Base-by-base conservation (phyloP, 2,888 invertebrate species). In the Andrena minutula region DNA sequence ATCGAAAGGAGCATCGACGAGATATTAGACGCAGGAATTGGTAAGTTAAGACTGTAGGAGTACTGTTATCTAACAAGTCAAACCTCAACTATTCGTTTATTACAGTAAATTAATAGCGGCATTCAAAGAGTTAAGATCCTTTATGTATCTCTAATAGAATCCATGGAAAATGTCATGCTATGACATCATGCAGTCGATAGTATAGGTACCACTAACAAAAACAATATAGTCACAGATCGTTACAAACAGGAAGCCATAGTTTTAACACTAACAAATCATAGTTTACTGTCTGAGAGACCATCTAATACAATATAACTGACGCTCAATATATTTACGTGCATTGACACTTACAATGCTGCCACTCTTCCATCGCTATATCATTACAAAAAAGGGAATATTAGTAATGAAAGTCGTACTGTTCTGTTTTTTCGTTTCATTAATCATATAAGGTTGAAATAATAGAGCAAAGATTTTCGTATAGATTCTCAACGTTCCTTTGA, bases 291-390 rank as follows among this genome's bases (percentile, higher is more conserved):
- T 4, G 56, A 56, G 73, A 86, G 68, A 84, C 32, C 72, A 86
- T 87, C 86, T 88, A 87, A 86, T 75, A 75, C 75, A 82, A 86
- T 41, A 41, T 76, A 85, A 83, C 65, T 83, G 85, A 86, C 74
- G 69, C 61, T 88, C 82, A 86, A 75, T 77, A 79, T 85, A 88
- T 77, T 86, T 88, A 88, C 85, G 84, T 88, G 83, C 83, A 87
- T 86, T 88, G 89, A 89, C 91, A 96, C 96, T 96, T 95, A 96
- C 96, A 95, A 92, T 95, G 95, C 94, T 95, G 96, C 96, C 96
- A 96, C 87, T 96, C 95, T 95, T 96, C 96, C 95, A 95, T 95
- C 88, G 96, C 96, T 96, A 96, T 95, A 93, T 94, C 92, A 90
- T 94, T 94, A 93, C 89, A 92, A 93, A 92, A 93, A 92, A 92